phyloP scores from a whole-genome alignment of 2,888 invertebrate species.

The Brachyptera risi region DNA sequence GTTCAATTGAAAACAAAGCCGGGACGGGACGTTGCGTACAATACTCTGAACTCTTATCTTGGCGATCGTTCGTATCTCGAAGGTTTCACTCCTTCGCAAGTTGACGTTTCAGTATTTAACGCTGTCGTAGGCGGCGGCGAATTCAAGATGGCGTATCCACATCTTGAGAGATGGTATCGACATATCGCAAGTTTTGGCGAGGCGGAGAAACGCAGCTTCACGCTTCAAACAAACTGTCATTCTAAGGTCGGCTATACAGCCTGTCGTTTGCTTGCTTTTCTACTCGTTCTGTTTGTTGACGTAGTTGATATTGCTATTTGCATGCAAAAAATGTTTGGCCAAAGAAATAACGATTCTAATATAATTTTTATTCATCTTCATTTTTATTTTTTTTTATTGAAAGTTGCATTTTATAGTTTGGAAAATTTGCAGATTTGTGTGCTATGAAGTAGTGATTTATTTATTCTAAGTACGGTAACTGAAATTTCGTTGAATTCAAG shows the following conservation, averaged over 20 bases:
- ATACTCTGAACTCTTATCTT: constrained; percentile 44
- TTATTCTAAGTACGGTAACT: no score
- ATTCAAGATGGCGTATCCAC: constrained; percentile 38
- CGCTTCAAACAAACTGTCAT: not conserved
- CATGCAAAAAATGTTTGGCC: no score
- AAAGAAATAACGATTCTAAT: no score
- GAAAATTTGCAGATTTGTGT: no score
- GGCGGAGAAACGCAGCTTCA: constrained; percentile 36
- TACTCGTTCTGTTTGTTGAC: not conserved
- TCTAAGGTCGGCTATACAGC: constrained; percentile 6
- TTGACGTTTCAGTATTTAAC: constrained; percentile 42
- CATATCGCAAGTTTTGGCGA: constrained; percentile 43
- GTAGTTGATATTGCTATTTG: no score
- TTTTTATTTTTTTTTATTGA: no score
- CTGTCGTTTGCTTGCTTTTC: not conserved
- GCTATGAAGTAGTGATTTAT: no score
- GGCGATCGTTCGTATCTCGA: constrained; percentile 45
- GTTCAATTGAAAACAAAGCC: not conserved
- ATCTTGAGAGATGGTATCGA: constrained; percentile 46
- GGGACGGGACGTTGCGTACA: constrained; percentile 17
- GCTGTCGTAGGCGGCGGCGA: constrained; percentile 33
- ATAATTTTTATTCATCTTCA: no score
- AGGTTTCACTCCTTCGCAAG: constrained; percentile 45
- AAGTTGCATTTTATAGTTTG: no score
- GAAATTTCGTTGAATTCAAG: no score